Evolutionary conservation across 2,113 vertebrate genomes (phyloP).

Genomic region (Callipepla squamata): DNA sequence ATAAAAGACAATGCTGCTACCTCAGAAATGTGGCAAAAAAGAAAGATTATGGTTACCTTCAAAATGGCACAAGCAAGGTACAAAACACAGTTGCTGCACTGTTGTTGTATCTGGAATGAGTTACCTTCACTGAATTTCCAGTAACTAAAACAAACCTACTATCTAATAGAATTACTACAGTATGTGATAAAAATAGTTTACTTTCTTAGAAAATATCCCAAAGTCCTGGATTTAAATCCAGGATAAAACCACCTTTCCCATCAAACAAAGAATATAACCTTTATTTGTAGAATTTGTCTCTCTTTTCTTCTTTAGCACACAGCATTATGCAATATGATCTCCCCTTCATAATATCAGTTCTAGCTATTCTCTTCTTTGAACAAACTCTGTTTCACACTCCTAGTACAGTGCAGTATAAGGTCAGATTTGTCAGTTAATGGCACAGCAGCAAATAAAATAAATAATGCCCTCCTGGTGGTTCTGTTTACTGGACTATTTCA

Average conservation of each 20-base stretch:
- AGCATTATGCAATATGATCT: neutral
- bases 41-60: neutral
- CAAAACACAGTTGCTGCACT: neutral
- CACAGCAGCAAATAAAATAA: slow-evolving; percentile 17
- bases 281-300: neutral
- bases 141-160: neutral
- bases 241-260: neutral
- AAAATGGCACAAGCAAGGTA: neutral
- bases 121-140: neutral
- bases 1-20: neutral
- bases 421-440: neutral
- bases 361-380: neutral
- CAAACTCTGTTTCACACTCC: neutral
- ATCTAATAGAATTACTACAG: neutral
- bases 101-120: neutral
- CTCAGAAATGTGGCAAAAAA: slow-evolving; percentile 6
- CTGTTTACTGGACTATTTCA: neutral
- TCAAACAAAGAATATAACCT: neutral
- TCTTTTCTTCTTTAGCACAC: neutral
- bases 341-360: neutral
- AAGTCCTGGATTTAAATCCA: neutral
- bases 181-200: neutral
- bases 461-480: neutral
- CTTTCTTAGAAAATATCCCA: neutral
- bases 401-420: neutral